Evolutionary conservation across 2,113 vertebrate species (phyloP), one percentile per base, ranked within the genome.

Genomic region (Brachypodius melanocephalos): DNA sequence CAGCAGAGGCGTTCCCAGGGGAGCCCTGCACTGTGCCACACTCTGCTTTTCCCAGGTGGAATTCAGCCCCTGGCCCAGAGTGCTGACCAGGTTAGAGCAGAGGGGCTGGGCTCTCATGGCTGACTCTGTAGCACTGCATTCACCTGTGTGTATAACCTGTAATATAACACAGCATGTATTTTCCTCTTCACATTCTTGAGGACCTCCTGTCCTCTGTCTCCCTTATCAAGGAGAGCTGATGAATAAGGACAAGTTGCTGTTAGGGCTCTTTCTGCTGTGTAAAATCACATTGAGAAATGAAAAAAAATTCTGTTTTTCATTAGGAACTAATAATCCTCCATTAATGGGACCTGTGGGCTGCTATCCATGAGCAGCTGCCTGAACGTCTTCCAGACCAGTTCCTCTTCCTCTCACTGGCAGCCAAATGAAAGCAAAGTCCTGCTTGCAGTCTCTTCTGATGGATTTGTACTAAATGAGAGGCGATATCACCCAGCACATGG

Each of bases 1-100:
- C 14, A 58, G 46, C 34, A 51, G 29, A 1, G 4, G 21, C 0
- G 0, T 12, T 31, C 61, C 2, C 3, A 42, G 22, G 18, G 20
- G 6, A 49, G 12, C 0, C 0, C 12, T n/a, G 29, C 2, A 0
- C 31, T 1, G 3, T 26, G 49, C 9, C 19, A 43, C 8, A 1
- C 8, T 25, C 28, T 31, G 14, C 31, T 67, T 79, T 68, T 20
- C 48, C 62, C 49, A 31, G 14, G 15, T 9, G 42, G 46, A 69
- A 58, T 82, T 82, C 8, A 19, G 3, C 2, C 12, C 22, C 9
- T 22, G 3, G 21, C 25, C 13, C 24, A 16, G 24, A 42, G n/a
- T 40, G 18, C 34, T 63, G 63, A 13, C 2, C 4, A 20, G 26
- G 2, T 34, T 49, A 8, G 8, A 58, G 19, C 7, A 43, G 24